Percentiles rank a stretch among this genome's conserved stretches.
Evolutionary conservation across 2,888 invertebrate genomes (phyloP).

Genomic region (Serrognathus titanus): DNA sequence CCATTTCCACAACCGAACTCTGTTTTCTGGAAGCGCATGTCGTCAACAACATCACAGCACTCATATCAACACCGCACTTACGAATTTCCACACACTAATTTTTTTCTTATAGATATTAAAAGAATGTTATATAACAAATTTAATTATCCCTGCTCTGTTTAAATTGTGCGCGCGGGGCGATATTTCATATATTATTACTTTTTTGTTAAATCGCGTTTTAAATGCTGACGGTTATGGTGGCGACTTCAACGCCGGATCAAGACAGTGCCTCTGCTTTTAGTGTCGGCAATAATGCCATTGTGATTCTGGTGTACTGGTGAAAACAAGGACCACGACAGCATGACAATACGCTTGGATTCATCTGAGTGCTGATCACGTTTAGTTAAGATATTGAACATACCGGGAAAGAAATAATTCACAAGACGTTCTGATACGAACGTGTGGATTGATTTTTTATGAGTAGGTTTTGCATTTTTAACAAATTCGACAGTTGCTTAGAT

Average conservation of each 20-base stretch:
- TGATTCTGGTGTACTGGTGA: constrained; percentile 41
- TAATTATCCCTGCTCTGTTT: constrained; percentile 2
- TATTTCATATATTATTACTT: neutral
- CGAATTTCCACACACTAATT: constrained; percentile 1
- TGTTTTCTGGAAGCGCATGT: constrained; percentile 38
- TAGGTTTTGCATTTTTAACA: too few species aligned
- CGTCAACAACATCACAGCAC: constrained; percentile 36
- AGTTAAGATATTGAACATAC: constrained; percentile 7
- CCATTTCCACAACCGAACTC: constrained; percentile 25
- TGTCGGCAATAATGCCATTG: constrained; percentile 35
- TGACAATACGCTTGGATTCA: constrained; percentile 48
- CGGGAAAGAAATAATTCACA: too few species aligned
- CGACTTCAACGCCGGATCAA: neutral
- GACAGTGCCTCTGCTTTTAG: constrained; percentile 1
- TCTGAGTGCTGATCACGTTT: constrained; percentile 35
- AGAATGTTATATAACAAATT: neutral
- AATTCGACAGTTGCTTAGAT: too few species aligned
- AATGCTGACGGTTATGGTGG: neutral
- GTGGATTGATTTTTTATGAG: too few species aligned
- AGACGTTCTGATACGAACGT: too few species aligned
- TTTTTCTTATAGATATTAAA: neutral
- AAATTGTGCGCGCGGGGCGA: neutral
- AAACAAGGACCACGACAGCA: constrained; percentile 41
- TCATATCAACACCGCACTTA: constrained; percentile 20
- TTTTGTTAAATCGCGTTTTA: neutral